Evolutionary conservation across 2,888 invertebrate species (phyloP), one percentile per base, ranked within the genome.

Genomic region (Spodoptera littoralis): DNA sequence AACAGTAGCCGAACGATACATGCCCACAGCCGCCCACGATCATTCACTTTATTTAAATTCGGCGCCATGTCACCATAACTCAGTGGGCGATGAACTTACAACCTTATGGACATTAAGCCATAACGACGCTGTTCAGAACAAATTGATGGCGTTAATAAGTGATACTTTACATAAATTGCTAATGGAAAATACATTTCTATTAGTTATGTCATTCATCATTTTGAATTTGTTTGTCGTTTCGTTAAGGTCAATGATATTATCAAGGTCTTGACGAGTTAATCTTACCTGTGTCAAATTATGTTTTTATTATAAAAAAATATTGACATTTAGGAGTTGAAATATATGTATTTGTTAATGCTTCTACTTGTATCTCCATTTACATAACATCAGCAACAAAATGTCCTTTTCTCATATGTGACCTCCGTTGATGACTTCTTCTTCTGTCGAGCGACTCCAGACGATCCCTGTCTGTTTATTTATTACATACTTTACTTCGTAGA

Each of bases 91-190:
- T 70, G 52, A 60, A 59, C 69, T 68, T n/a, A 3, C 27, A 44
- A 70, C 60, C 60, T 70, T 41, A 9, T 43, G 27, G 45, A 18
- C 41, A 59, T 55, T 64, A 45, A 56, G 44, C 54, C 44, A 44
- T 56, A 52, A 52, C 18, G 48, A 42, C 11, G 55, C 30, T 60
- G 55, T 41, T 60, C 36, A 18, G 11, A 11, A 56, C 30, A 65
- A 69, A 65, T 59, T 69, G 47, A 49, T 60, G 54, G 42, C 5
- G 18, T 2, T 45, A 48, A 52, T 69, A 59, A 70, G 36, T 65
- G 55, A 65, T 59, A 55, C 9, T 65, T 60, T 56, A 70, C 65
- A 65, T 65, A 52, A 65, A 56, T 49, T 60, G n/a, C 43, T 30
- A 52, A 59, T 69, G 54, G 59, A 50, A 63, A 41, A 57, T 53